Base-by-base conservation (phyloP, 2,797 vertebrate species). In the Ctenopoma multispine region DNA sequence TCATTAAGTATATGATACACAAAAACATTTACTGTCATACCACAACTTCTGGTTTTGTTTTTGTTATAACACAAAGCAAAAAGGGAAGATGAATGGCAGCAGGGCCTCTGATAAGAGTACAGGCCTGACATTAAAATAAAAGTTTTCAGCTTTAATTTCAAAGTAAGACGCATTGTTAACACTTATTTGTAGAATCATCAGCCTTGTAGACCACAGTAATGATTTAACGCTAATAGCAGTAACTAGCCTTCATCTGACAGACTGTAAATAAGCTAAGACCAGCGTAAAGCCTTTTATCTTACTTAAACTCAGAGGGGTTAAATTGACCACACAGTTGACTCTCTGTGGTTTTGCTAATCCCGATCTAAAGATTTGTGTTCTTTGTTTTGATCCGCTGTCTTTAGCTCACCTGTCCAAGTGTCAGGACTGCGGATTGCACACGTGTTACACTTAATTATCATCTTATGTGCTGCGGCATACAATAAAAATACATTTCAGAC, bases 41-140 rank as follows among this genome's bases (percentile, higher is more conserved):
- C 44, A 54, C 18, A 80, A 54, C 71, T 46, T 77, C 63, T 65
- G 61, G 67, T 65, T 77, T 68, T 43, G 20, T 29, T 15, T 38
- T 40, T n/a, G 43, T 21, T 43, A 17, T 13, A 60, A 9, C 1
- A 4, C 40, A 11, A 40, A 12, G 21, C 36, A 51, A 20, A 11
- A 11, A 14, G 0, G 3, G 41, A 10, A 44, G 9, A 13, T 53
- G 17, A 36, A 49, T 5, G 11, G 4, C 13, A 51, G 21, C 44
- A 56, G 43, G 43, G 21, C 4, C 31, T 13, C 21, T 3, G 7
- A 18, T 14, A 36, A 27, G 7, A 34, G 1, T 44, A 15, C 0
- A 55, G 17, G 40, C 7, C 34, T 34, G 21, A 36, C 10, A 29
- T 4, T n/a, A n/a, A n/a, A n/a, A 36, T 31, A 23, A 20, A 38